Conservation (phyloP, 1,140 invertebrate genomes). For the Brachionus paranguensis region DNA sequence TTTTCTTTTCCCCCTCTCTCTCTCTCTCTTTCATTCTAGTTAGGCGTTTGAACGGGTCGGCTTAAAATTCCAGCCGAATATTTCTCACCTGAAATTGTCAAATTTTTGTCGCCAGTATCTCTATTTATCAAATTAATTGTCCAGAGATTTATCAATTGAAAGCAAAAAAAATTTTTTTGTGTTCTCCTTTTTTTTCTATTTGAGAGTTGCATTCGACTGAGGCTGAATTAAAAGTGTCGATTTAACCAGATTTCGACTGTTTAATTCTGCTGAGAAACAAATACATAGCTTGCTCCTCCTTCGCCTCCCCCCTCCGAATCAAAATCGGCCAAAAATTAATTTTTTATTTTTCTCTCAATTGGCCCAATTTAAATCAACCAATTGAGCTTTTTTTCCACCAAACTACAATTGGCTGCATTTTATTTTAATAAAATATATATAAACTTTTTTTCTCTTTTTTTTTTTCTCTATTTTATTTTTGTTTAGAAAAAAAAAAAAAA, state of each 20-base stretch:
- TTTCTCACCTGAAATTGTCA: neutral
- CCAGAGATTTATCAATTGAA: neutral
- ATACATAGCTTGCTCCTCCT: too few species aligned
- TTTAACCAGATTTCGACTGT: constrained; percentile 10
- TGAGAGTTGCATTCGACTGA: neutral
- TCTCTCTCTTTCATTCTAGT: neutral
- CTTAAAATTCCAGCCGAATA: neutral
- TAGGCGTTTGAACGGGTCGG: neutral
- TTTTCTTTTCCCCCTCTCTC: neutral
- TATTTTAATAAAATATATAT: constrained; percentile 18
- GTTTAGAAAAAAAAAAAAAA: neutral
- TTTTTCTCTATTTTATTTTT: neutral
- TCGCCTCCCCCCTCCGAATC: too few species aligned
- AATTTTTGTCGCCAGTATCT: neutral
- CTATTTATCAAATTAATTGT: neutral
- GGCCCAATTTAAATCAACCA: neutral
- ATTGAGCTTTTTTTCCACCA: neutral
- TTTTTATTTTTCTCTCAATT: neutral
- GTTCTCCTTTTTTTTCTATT: neutral
- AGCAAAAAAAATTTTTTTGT: neutral
- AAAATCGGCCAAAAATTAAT: neutral
- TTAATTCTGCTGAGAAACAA: neutral
- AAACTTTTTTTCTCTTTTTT: neutral
- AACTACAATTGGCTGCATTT: neutral
- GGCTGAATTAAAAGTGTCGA: neutral